Base-by-base conservation (phyloP, 2,113 vertebrate genomes). In the Elephas maximus region DNA sequence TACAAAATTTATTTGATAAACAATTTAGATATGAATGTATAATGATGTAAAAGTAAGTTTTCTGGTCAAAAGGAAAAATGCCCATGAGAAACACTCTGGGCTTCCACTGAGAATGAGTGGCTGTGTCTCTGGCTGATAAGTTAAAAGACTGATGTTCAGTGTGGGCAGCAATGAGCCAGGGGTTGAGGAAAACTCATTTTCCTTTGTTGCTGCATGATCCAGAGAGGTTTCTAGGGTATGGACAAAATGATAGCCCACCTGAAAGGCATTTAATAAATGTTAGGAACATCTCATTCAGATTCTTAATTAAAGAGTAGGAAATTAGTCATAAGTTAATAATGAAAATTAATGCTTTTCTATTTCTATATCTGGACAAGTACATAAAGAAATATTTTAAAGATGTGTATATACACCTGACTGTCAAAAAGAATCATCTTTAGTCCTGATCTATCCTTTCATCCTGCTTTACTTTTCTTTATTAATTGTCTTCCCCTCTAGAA, bases 1-100 rank as follows among this genome's bases (percentile, higher is more conserved):
- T 51, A 95, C 53, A 89, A 93, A 92, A 67, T 92, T 62, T 88
- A 94, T 88, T 87, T 96, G 74, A 97, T 96, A 89, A 87, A 41
- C n/a, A 33, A 48, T 60, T 93, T 96, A 20, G 69, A 57, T n/a
- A 82, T 95, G 87, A 91, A 93, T 91, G 82, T 48, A 93, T 96
- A 96, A 95, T 65, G 84, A 57, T 57, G 15, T 17, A 57, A 17
- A 57, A 57, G 11, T 12, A 11, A 14, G 15, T 17, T 57, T 57
- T 57, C 53, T 57, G 53, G 53, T 57, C 15, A 57, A 57, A 57
- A 57, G 92, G 97, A 45, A 45, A 90, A 89, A 76, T 76, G 41
- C 33, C 18, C 80, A 14, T 0, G 60, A 67, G 53, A 90, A 74
- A 79, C 24, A 24, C 41, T 17, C 51, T 67, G 67, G 1, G 2